A percentile compares a stretch with the other conserved stretches of the same genome.
These are phyloP conservation scores for Chaetorhynchus papuensis DNA, from an alignment of 2,113 vertebrate species.

Conservation along the genomic window DNA sequence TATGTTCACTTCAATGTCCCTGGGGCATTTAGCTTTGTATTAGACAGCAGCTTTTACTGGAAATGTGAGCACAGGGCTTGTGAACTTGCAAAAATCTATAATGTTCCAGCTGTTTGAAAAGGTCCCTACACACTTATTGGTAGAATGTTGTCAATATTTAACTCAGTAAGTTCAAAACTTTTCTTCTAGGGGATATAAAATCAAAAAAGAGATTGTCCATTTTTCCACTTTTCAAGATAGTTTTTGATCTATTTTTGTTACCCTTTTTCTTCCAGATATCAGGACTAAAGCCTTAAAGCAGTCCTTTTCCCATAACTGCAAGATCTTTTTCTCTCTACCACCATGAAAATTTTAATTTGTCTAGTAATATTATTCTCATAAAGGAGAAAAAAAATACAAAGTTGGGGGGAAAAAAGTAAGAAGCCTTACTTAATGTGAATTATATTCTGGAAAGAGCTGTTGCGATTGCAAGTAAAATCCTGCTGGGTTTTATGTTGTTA, in stretches of 20 bases:
- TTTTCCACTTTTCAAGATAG: not conserved
- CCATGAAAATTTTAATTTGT: not conserved
- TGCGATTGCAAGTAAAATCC: not conserved
- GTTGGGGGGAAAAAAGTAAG: not conserved
- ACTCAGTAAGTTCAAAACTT: not conserved
- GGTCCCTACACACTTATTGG: not conserved
- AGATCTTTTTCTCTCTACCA: not conserved
- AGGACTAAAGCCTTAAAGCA: not conserved
- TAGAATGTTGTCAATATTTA: not conserved
- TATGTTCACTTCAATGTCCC: constrained; percentile 3
- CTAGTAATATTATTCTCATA: not conserved
- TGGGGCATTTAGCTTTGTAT: constrained; percentile 25
- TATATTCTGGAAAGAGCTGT: not conserved
- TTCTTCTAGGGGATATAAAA: not conserved
- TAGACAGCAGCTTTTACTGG: constrained; percentile 30
- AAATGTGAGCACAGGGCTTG: not conserved
- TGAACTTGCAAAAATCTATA: constrained; percentile 48
- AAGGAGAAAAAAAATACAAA: not conserved
- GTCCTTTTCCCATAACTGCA: not conserved
- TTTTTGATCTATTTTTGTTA: not conserved
- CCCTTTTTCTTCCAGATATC: not conserved
- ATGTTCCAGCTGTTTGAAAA: constrained; percentile 24
- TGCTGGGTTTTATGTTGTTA: not conserved
- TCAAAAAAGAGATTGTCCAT: not conserved
- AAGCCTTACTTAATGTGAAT: not conserved